These are phyloP conservation scores for Parascotia fuliginaria DNA, from an alignment of 2,888 invertebrate species.

Conservation along the genomic window DNA sequence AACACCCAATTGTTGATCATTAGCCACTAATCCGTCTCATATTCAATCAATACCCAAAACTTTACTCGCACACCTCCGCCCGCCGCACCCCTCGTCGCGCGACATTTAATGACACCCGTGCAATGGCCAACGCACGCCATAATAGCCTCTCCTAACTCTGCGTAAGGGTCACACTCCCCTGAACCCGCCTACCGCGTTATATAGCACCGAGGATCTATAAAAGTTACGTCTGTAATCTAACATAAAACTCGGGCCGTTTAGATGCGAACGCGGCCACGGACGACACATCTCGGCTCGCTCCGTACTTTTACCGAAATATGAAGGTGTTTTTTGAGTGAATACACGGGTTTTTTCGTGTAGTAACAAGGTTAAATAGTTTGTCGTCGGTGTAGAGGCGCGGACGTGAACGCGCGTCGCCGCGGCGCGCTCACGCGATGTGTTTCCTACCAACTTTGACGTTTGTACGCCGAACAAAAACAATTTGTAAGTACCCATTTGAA, in stretches of 20 bases:
- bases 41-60: constrained; percentile 87
- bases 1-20: constrained; percentile 82
- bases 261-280: constrained; percentile 86
- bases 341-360: constrained; percentile 74
- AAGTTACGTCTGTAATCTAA: constrained; percentile 87
- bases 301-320: constrained; percentile 85
- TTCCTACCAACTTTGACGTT: constrained; percentile 68
- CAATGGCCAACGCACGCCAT: constrained; percentile 67
- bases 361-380: constrained; percentile 63
- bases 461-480: constrained; percentile 60
- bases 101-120: constrained; percentile 87
- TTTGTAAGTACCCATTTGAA: constrained; percentile 74
- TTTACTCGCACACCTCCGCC: constrained; percentile 83
- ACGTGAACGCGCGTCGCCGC: constrained; percentile 64
- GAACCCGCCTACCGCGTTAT: constrained; percentile 82
- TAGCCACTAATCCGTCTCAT: constrained; percentile 84
- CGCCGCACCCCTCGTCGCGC: constrained; percentile 81
- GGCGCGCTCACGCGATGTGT: constrained; percentile 62
- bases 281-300: constrained; percentile 85
- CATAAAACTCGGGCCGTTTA: constrained; percentile 86
- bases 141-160: constrained; percentile 66
- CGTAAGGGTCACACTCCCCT: constrained; percentile 74
- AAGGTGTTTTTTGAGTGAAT: constrained; percentile 77
- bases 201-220: constrained; percentile 87
- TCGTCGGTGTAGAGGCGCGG: constrained; percentile 65